phyloP scores from a whole-genome alignment of 2,113 vertebrate species.

The Alethe castanea region DNA sequence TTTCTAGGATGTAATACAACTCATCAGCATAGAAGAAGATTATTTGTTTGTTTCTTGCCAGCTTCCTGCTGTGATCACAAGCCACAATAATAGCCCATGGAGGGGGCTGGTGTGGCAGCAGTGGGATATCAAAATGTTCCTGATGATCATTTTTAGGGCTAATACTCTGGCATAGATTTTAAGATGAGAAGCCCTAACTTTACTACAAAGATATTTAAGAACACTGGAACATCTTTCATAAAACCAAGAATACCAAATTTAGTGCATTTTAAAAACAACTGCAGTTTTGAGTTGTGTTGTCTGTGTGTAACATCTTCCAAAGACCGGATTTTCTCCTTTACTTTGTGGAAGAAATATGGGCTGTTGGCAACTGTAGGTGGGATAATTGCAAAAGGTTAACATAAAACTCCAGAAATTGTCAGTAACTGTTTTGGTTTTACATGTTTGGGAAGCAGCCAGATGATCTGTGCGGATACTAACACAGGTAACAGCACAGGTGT shows the following conservation, averaged over 20 bases:
- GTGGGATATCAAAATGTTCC: neutral
- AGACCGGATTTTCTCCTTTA: neutral
- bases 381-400: neutral
- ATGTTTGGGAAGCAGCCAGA: neutral
- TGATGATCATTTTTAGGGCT: neutral
- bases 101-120: neutral
- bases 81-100: accelerated
- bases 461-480: neutral
- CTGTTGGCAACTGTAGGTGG: neutral
- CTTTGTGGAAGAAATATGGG: neutral
- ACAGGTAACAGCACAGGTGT: neutral
- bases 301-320: neutral
- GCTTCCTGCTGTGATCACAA: neutral
- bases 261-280: neutral
- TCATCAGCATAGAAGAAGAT: neutral
- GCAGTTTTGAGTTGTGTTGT: neutral
- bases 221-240: neutral
- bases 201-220: neutral
- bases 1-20: neutral
- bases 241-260: neutral
- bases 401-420: neutral
- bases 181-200: neutral
- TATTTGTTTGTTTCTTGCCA: neutral
- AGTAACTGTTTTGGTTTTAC: neutral
- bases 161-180: neutral